Conservation (phyloP, 2,888 invertebrate genomes). For the Idaea straminata region DNA sequence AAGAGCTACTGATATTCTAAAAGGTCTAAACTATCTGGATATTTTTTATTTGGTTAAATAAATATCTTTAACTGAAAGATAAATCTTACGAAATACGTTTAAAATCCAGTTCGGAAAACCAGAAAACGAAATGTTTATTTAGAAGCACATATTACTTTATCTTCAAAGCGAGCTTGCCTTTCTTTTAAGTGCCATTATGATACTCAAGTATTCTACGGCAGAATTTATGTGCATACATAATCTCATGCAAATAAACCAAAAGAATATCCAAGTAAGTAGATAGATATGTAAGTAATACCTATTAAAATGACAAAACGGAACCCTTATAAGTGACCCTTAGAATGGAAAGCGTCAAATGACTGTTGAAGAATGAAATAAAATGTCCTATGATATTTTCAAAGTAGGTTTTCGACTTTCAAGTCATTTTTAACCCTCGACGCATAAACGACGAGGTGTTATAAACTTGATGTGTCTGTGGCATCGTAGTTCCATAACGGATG, state of each 20-base stretch:
- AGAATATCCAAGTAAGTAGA: not conserved
- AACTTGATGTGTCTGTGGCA: too few species aligned
- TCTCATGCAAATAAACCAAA: not conserved
- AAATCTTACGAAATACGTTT: not conserved
- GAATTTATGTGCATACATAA: constrained; percentile 5
- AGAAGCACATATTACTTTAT: not conserved
- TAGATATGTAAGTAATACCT: not conserved
- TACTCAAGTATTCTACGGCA: not conserved
- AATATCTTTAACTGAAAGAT: not conserved
- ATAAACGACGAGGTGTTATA: too few species aligned
- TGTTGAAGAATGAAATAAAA: too few species aligned
- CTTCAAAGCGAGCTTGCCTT: constrained; percentile 1
- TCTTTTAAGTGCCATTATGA: constrained; percentile 1
- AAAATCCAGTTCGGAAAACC: not conserved
- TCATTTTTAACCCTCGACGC: too few species aligned
- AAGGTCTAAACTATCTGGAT: too few species aligned
- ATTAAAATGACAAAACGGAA: constrained; percentile 9
- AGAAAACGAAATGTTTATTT: not conserved
- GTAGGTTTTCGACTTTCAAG: too few species aligned
- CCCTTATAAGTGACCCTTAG: constrained; percentile 4
- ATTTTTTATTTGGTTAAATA: not conserved
- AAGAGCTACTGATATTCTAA: too few species aligned
- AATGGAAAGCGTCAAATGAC: not conserved
- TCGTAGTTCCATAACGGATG: too few species aligned
- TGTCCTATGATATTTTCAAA: too few species aligned